Evolutionary conservation across 2,888 invertebrate species (phyloP).

Genomic region (Nomada ruficornis): DNA sequence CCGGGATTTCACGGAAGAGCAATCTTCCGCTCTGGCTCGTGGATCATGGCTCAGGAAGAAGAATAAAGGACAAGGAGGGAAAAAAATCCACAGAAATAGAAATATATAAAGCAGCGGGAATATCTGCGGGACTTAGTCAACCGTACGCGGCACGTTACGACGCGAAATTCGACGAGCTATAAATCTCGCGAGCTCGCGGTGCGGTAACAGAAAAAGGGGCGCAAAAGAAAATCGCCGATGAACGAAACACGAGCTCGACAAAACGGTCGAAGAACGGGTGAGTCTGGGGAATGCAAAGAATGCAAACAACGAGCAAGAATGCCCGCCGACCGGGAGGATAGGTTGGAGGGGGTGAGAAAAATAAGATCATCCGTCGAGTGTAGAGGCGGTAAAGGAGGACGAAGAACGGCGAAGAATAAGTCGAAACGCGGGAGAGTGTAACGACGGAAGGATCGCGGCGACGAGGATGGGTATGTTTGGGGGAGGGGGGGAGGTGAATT

Average conservation of each 20-base stretch:
- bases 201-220: not conserved
- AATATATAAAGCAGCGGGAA: not conserved
- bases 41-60: constrained; percentile 3
- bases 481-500: constrained; percentile 26
- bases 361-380: constrained; percentile 14
- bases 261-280: not conserved
- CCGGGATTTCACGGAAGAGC: constrained; percentile 9
- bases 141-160: not conserved
- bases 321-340: not conserved
- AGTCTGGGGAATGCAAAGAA: constrained; percentile 13
- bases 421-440: constrained; percentile 24
- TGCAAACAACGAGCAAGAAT: constrained; percentile 6
- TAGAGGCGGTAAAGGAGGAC: constrained; percentile 1
- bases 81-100: not conserved
- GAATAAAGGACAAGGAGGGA: not conserved
- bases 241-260: not conserved
- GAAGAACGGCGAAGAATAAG: not conserved
- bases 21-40: constrained; percentile 14
- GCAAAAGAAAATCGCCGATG: not conserved
- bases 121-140: not conserved
- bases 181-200: not conserved
- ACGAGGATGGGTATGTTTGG: constrained; percentile 2
- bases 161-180: constrained; percentile 9
- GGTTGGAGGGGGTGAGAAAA: not conserved
- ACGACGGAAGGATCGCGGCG: not conserved